Percentiles rank a stretch among this genome's conserved stretches.
phyloP scores from a whole-genome alignment of 53 echinoderm and acorn worm species.

The Holothuria scabra region DNA sequence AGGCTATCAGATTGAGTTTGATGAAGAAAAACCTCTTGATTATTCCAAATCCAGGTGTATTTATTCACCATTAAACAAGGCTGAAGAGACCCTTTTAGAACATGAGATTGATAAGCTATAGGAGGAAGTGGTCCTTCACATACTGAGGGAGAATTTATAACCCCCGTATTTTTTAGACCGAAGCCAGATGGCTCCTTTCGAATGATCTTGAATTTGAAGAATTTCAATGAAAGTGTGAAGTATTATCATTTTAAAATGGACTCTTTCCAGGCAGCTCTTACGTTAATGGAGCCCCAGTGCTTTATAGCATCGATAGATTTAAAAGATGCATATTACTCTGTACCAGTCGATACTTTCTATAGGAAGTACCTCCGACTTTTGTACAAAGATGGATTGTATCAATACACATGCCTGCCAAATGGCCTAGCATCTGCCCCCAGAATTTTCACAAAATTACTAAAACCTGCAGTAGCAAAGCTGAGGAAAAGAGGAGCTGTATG shows the following conservation, averaged over 20 bases:
- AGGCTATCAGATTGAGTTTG: constrained; percentile 39
- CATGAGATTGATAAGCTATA: constrained; percentile 22
- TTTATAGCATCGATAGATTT: no score
- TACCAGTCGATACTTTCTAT: neutral
- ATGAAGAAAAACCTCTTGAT: constrained; percentile 13
- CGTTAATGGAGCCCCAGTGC: no score
- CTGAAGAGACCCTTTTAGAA: constrained; percentile 12
- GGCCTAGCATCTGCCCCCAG: constrained; percentile 27
- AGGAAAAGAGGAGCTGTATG: constrained; percentile 4
- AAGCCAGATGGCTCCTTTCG: no score
- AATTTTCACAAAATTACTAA: constrained; percentile 16
- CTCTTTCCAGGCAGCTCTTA: neutral
- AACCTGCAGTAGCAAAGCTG: constrained; percentile 28
- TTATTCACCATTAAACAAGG: constrained; percentile 4
- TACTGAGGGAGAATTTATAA: constrained; percentile 29
- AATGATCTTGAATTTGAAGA: constrained; percentile 44
- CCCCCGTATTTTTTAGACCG: constrained; percentile 14
- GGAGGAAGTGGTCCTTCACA: neutral
- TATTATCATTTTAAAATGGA: no score
- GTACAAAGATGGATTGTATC: constrained; percentile 11
- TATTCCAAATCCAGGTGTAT: neutral
- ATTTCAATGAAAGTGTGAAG: no score
- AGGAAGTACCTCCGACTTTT: constrained; percentile 35
- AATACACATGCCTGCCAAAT: constrained; percentile 42
- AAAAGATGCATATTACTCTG: constrained; percentile 41